Conservation (phyloP, 2,888 invertebrate genomes). For the Gastracanthus pulcherrimus region DNA sequence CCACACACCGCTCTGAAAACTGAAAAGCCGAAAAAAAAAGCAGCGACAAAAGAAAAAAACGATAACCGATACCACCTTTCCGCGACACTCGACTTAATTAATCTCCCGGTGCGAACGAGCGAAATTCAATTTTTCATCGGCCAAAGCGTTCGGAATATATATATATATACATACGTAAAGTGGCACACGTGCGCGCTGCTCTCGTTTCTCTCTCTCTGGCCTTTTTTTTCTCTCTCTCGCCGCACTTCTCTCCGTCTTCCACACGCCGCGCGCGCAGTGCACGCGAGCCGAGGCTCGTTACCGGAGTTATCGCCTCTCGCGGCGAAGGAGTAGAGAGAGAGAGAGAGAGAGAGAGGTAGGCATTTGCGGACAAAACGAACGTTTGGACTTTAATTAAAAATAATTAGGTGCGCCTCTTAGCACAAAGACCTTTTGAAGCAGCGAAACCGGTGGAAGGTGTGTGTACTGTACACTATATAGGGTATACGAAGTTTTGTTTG, state of each 20-base stretch:
- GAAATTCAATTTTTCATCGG: conserved; percentile 32
- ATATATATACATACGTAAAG: no score
- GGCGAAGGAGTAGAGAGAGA: no score
- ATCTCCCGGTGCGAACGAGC: background rate
- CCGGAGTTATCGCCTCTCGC: conserved; percentile 30
- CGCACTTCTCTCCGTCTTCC: background rate
- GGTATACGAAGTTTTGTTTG: background rate
- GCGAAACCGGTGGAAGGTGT: no score
- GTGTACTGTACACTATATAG: no score
- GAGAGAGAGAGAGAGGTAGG: background rate
- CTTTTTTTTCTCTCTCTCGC: background rate
- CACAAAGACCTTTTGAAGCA: background rate
- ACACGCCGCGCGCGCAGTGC: no score
- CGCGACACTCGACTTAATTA: background rate
- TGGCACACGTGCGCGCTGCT: background rate
- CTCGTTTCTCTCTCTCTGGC: background rate
- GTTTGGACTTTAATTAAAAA: conserved; percentile 24
- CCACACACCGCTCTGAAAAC: no score
- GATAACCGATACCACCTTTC: background rate
- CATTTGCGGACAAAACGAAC: background rate
- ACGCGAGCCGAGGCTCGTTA: no score
- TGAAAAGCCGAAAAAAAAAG: no score
- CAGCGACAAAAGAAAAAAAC: no score
- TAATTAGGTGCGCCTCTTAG: background rate
- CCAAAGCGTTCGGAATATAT: no score